Conservation (phyloP, 2,113 vertebrate genomes). For the Pantherophis guttatus region DNA sequence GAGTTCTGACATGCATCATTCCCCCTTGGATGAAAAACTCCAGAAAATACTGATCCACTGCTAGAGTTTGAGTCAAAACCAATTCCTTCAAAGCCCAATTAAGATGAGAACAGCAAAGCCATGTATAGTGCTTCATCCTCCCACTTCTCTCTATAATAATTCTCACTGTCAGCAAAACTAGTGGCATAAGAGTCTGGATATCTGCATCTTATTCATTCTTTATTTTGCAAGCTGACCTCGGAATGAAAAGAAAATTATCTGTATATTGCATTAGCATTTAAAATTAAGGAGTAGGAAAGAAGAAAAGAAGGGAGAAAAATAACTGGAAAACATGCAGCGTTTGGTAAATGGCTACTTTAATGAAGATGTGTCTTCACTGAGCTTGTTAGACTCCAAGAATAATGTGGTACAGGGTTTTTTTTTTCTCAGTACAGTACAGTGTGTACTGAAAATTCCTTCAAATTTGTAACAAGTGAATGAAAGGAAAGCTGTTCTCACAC, state of each 20-base stretch:
- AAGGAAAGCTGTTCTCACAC: conserved; percentile 30
- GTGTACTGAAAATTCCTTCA: conserved; percentile 22
- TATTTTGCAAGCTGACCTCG: conserved; percentile 1
- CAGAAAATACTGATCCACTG: not conserved
- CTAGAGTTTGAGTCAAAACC: not conserved
- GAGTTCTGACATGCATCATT: not conserved
- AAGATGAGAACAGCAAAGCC: conserved; percentile 2
- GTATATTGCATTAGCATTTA: not conserved
- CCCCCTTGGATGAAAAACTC: not conserved
- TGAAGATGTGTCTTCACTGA: not conserved
- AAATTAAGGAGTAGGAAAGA: not conserved
- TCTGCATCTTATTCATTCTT: not conserved
- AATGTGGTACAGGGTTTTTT: not conserved
- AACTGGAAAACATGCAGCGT: not conserved
- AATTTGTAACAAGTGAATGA: conserved; percentile 29
- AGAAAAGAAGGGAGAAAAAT: not conserved
- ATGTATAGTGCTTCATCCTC: not conserved
- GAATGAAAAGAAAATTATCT: conserved; percentile 17
- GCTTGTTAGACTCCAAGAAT: not conserved
- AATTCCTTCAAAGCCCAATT: not conserved
- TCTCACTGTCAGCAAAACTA: not conserved
- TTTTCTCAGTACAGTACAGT: conserved; percentile 15
- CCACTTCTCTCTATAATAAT: not conserved
- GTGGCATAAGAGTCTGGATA: conserved; percentile 17
- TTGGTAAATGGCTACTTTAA: not conserved